Base-by-base conservation (phyloP, 92 coral and sea anemone genomes). In the Metridium senile region DNA sequence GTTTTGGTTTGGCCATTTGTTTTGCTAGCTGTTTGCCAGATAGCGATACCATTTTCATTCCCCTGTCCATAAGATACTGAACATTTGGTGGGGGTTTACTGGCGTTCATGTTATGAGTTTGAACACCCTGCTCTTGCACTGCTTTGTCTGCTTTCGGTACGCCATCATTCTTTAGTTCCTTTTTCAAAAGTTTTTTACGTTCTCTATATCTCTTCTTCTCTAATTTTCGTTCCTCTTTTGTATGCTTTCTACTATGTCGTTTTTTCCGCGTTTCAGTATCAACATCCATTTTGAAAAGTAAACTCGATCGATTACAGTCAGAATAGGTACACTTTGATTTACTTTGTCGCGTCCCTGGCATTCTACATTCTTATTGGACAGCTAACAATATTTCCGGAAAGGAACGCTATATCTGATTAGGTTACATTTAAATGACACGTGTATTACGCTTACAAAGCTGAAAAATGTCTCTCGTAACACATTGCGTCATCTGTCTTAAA, bases 121-220 rank as follows among this genome's bases (percentile, higher is more conserved):
- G n/a, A n/a, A n/a, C n/a, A n/a, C n/a, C n/a, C n/a, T n/a, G n/a
- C n/a, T n/a, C n/a, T n/a, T n/a, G n/a, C n/a, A n/a, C n/a, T n/a
- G n/a, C n/a, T n/a, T n/a, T n/a, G n/a, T n/a, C n/a, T n/a, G n/a
- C n/a, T n/a, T n/a, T n/a, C n/a, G 17, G 8, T 45, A 7, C 8
- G 8, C 17, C 51, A 7, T 45, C 9, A 21, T 20, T 16, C 21
- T 54, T 16, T 19, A 16, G 23, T 9, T 54, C 9, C 17, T 16
- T 54, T 20, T 20, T 54, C 23, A 54, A 54, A 16, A 16, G 61
- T 16, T 54, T 4, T 47, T 70, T 70, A 22, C 61, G 58, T 6
- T 19, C 39, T 70, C 74, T 49, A 34, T 70, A 70, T 1, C 74
- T 29, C 26, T 27, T 70, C 28, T 70, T 70, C 26, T 70, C 58